A percentile compares a stretch with the other conserved stretches of the same genome.
These are phyloP conservation scores for Meliscaeva auricollis DNA, from an alignment of 2,888 invertebrate genomes.

Conservation along the genomic window DNA sequence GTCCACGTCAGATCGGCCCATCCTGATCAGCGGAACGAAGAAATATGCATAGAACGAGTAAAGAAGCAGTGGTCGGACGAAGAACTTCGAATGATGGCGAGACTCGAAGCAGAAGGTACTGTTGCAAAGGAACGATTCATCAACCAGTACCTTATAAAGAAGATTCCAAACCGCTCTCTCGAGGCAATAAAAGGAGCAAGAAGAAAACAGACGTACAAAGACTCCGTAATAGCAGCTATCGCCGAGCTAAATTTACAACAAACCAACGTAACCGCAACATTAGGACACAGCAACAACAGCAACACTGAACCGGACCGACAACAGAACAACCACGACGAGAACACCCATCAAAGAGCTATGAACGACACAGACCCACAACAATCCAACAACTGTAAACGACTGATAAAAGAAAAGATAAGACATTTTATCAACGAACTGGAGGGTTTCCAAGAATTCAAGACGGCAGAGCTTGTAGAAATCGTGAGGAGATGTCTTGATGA, in stretches of 20 bases:
- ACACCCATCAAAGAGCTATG: too few species aligned
- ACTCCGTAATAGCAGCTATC: not conserved
- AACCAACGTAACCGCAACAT: too few species aligned
- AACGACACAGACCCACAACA: too few species aligned
- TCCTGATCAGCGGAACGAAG: too few species aligned
- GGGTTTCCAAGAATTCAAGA: not conserved
- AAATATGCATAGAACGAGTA: too few species aligned
- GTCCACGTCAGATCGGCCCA: too few species aligned
- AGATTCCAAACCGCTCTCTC: not conserved
- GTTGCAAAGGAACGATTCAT: not conserved
- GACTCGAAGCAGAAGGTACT: not conserved
- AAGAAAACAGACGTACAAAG: not conserved
- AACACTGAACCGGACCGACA: too few species aligned
- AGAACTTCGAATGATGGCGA: not conserved
- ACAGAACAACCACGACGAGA: too few species aligned
- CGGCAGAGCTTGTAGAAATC: not conserved
- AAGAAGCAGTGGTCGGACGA: conserved; percentile 3
- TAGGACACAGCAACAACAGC: too few species aligned
- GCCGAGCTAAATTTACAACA: too few species aligned
- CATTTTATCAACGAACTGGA: not conserved
- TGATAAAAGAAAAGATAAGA: not conserved
- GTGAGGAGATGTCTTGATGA: not conserved
- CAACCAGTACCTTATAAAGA: not conserved
- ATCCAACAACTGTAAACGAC: too few species aligned
- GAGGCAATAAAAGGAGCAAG: not conserved